Evolutionary conservation across 2,797 vertebrate genomes (phyloP).

Genomic region (Pelodytes ibericus): DNA sequence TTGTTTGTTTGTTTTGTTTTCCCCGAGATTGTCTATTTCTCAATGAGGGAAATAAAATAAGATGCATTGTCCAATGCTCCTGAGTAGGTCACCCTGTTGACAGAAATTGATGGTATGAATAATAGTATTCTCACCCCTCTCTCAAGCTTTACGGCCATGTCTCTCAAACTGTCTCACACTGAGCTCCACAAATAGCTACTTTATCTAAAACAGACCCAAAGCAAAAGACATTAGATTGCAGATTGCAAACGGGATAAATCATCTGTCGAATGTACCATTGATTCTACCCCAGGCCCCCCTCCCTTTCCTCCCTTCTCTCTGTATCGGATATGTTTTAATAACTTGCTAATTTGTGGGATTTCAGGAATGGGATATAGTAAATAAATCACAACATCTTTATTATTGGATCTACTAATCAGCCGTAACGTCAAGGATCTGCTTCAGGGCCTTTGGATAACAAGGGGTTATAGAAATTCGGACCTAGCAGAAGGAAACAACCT

Average conservation of each 20-base stretch:
- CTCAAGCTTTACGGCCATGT: constrained; percentile 50
- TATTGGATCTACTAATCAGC: no score
- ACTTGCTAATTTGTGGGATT: background rate
- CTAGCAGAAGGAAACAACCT: no score
- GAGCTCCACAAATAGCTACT: constrained; percentile 35
- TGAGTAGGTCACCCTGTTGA: constrained; percentile 69
- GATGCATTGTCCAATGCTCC: constrained; percentile 61
- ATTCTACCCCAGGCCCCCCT: background rate
- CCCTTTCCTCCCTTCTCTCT: background rate
- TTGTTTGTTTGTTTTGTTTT: constrained; percentile 45
- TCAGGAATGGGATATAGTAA: background rate
- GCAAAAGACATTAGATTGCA: constrained; percentile 25
- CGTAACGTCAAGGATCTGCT: no score
- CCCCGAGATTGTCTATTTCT: constrained; percentile 58
- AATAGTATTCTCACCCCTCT: constrained; percentile 72
- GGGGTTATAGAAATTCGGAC: no score
- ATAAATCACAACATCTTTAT: background rate
- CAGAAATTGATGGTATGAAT: constrained; percentile 71
- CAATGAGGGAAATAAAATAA: constrained; percentile 53
- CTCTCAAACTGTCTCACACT: constrained; percentile 31
- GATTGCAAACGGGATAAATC: constrained; percentile 32
- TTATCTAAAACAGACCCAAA: constrained; percentile 42
- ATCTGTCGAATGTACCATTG: constrained; percentile 23
- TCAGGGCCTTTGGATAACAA: no score
- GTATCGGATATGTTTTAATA: no score